Evolutionary conservation across 1,140 invertebrate species (phyloP).

Genomic region (Halictus rubicundus): DNA sequence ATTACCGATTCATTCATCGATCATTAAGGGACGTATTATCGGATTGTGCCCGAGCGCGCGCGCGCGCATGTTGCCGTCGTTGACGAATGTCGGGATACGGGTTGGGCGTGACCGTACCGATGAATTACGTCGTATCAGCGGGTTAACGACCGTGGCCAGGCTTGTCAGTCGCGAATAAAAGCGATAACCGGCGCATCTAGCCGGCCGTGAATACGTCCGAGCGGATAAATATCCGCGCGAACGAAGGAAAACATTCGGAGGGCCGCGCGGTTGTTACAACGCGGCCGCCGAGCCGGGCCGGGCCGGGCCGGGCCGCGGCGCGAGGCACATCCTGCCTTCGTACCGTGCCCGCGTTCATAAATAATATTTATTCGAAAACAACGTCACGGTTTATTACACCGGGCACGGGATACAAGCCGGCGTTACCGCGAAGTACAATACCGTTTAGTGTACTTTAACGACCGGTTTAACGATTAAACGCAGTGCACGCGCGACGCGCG

Average conservation of each 20-base stretch:
- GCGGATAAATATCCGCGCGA: constrained; percentile 6
- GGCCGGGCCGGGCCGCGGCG: too few species aligned
- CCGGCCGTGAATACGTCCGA: constrained; percentile 14
- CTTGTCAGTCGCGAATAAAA: constrained; percentile 46
- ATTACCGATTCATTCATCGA: constrained; percentile 71
- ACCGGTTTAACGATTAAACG: constrained; percentile 44
- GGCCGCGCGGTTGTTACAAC: not conserved
- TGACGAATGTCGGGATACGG: constrained; percentile 53
- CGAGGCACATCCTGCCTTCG: not conserved
- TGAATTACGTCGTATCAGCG: constrained; percentile 53
- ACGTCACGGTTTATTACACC: constrained; percentile 44
- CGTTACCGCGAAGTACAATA: constrained; percentile 24
- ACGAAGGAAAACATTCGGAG: not conserved
- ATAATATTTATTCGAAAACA: constrained; percentile 57
- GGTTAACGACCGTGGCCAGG: constrained; percentile 48
- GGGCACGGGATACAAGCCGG: not conserved
- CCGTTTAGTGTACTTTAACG: constrained; percentile 42
- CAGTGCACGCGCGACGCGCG: too few species aligned
- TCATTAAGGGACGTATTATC: constrained; percentile 67
- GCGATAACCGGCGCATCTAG: constrained; percentile 36
- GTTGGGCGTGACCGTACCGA: constrained; percentile 51
- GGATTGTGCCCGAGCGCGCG: constrained; percentile 34
- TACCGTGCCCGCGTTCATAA: constrained; percentile 30
- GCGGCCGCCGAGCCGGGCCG: too few species aligned
- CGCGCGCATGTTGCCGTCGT: constrained; percentile 32